A percentile compares a stretch with the other conserved stretches of the same genome.
Evolutionary conservation across 2,888 invertebrate species (phyloP).

Genomic region (Pyrgus malvae): DNA sequence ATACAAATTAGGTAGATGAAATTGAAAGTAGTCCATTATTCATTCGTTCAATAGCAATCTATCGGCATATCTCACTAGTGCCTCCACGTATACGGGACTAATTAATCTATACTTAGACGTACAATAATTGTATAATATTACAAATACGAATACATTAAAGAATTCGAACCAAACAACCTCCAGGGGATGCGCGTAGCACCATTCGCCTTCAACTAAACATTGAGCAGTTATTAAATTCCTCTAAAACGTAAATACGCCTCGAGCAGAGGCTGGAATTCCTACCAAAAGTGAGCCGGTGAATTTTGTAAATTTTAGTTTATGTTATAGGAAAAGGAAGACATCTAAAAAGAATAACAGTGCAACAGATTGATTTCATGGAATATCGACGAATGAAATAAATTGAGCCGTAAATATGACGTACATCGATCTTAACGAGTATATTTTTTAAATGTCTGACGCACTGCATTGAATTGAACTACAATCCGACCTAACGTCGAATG

Average conservation of each 20-base stretch:
- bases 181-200: conserved; percentile 34
- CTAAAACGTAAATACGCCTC: background rate
- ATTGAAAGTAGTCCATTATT: background rate
- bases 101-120: conserved; percentile 12
- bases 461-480: background rate
- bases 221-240: conserved; percentile 32
- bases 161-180: conserved; percentile 33
- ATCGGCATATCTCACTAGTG: conserved; percentile 9
- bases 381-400: background rate
- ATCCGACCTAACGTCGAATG: background rate
- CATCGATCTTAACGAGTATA: too few relatives aligned
- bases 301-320: conserved; percentile 8
- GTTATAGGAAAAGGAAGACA: conserved; percentile 14
- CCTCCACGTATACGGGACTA: background rate
- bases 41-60: background rate
- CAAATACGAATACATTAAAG: conserved; percentile 13
- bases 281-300: conserved; percentile 34
- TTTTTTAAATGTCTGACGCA: background rate
- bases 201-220: conserved; percentile 28
- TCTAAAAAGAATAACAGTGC: conserved; percentile 13
- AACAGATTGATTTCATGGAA: background rate
- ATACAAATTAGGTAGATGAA: too few relatives aligned
- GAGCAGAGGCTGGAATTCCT: conserved; percentile 6
- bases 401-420: conserved; percentile 9
- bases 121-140: conserved; percentile 23